These are phyloP conservation scores for Drosophila repletoides DNA, from an alignment of 1,140 invertebrate genomes.

Conservation along the genomic window DNA sequence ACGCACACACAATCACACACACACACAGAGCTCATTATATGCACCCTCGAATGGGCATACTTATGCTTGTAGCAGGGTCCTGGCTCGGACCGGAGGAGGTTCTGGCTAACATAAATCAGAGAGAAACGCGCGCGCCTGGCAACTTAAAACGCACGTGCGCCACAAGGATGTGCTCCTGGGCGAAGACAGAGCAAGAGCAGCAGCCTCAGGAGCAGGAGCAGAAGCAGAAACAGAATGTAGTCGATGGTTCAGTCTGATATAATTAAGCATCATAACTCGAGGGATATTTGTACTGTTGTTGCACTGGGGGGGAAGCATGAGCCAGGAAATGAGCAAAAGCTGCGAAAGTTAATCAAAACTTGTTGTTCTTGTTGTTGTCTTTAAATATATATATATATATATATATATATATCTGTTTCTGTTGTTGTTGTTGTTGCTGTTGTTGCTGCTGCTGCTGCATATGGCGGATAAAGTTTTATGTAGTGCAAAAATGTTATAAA, in stretches of 20 bases:
- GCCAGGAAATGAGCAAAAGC: constrained; percentile 61
- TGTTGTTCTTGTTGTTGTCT: constrained; percentile 39
- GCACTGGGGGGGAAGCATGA: constrained; percentile 5
- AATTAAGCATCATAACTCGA: constrained; percentile 67
- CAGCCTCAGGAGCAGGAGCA: not conserved
- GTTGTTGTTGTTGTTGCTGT: constrained; percentile 17
- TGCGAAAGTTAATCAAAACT: constrained; percentile 61
- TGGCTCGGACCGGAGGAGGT: not conserved
- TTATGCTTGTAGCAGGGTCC: constrained; percentile 1
- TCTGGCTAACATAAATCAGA: constrained; percentile 49
- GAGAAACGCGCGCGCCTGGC: constrained; percentile 32
- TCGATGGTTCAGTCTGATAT: constrained; percentile 49
- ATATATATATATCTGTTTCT: constrained; percentile 9
- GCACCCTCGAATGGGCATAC: constrained; percentile 30
- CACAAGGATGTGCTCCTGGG: not conserved
- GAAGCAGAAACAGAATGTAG: not conserved
- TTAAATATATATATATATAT: no score
- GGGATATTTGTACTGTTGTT: constrained; percentile 57
- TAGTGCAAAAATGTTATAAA: constrained; percentile 60
- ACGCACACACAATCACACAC: not conserved
- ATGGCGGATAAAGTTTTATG: constrained; percentile 55
- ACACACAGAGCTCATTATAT: constrained; percentile 44
- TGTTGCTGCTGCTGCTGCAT: constrained; percentile 16
- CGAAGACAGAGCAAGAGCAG: not conserved
- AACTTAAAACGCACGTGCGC: constrained; percentile 63